Evolutionary conservation across 2,113 vertebrate genomes (phyloP).

Genomic region (Lycaon pictus): DNA sequence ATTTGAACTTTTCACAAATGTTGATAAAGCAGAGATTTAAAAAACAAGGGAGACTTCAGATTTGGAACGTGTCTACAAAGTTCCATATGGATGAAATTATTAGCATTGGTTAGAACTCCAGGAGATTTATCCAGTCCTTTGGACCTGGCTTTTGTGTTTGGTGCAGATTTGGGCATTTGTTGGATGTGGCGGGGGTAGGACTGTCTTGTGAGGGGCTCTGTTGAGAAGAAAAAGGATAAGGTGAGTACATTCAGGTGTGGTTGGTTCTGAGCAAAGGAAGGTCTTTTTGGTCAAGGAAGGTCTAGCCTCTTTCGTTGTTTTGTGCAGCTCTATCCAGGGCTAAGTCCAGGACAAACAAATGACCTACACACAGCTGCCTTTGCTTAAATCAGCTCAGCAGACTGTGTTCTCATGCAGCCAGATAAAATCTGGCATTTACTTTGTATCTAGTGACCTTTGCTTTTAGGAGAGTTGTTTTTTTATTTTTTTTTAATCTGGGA

Average conservation of each 20-base stretch:
- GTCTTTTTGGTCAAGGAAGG: not conserved
- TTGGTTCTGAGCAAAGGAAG: conserved; percentile 40
- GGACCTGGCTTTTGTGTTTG: not conserved
- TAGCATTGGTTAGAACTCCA: not conserved
- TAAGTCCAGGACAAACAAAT: conserved; percentile 76
- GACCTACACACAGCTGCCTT: conserved; percentile 67
- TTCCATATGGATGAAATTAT: not conserved
- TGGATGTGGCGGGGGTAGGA: not conserved
- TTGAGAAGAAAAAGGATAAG: not conserved
- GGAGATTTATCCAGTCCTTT: not conserved
- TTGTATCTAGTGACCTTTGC: conserved; percentile 67
- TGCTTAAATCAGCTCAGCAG: conserved; percentile 57
- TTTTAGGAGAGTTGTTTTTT: conserved; percentile 13
- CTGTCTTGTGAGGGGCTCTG: not conserved
- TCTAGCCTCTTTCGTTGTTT: not conserved
- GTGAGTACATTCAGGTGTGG: not conserved
- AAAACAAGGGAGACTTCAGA: not conserved
- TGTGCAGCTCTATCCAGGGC: not conserved
- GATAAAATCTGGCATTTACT: conserved; percentile 76
- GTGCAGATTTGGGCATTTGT: not conserved
- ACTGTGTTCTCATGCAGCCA: conserved; percentile 30
- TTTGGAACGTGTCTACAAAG: not conserved
- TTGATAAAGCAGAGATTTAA: conserved; percentile 35
- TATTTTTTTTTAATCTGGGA: not conserved
- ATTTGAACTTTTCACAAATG: conserved; percentile 9